Base-by-base conservation (phyloP, 2,888 invertebrate genomes). In the Oscheius sp. region DNA sequence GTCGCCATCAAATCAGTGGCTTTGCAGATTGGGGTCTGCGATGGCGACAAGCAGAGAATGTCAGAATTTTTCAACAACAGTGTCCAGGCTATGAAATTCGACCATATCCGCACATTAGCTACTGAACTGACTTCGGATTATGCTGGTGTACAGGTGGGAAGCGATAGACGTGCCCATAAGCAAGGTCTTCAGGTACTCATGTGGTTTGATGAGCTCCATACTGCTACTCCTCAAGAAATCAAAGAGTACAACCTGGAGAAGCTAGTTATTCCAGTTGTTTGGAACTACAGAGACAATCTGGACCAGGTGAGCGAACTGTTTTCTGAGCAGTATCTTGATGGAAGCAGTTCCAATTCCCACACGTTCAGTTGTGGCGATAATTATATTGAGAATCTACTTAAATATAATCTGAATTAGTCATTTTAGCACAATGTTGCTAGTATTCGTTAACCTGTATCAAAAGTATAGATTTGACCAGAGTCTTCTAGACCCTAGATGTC, bases 181-280 rank as follows among this genome's bases (percentile, higher is more conserved):
- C 50, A 5, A 29, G 33, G 7, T 37, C 21, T 48, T 13, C 33
- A 84, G 83, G 76, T 82, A 29, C 74, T 84, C 21, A 79, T 80
- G 71, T 84, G 84, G 84, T 84, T 76, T 66, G 84, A 84, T 50
- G 82, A 83, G 63, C 72, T 84, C 70, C 77, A 78, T 71, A 68
- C 65, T 47, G 79, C 77, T 2, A 76, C 78, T 21, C 57, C 77
- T 9, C 74, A 71, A 32, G 51, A 80, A 3, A 77, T 84, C 35
- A 71, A 78, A 57, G 77, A 81, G 53, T 84, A 76, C 62, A 70
- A 75, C 51, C 72, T 84, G 58, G 76, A 80, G 48, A 48, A 79
- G 11, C 59, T 81, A 4, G 75, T 81, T 11, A 76, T 74, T n/a
- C 84, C 84, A 21, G 84, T 84, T 11, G 81, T 81, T 3, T 84